These are phyloP conservation scores for Telmatochromis sp. DNA, from an alignment of 2,113 vertebrate genomes.

Conservation along the genomic window DNA sequence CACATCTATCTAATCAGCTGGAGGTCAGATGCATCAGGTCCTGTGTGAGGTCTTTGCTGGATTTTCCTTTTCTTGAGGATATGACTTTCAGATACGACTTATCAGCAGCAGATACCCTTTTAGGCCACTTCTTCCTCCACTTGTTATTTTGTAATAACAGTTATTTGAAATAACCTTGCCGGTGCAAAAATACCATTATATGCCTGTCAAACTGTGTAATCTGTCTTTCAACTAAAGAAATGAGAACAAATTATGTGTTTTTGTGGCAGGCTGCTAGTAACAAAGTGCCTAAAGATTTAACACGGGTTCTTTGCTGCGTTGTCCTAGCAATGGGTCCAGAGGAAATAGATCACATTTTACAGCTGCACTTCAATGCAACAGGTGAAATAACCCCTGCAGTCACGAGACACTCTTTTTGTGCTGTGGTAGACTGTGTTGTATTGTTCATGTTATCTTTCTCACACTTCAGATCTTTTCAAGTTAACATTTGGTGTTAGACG, in stretches of 20 bases:
- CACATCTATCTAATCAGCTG: not conserved
- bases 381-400: not conserved
- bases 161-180: not conserved
- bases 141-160: not conserved
- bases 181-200: not conserved
- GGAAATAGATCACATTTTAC: not conserved
- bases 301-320: not conserved
- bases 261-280: not conserved
- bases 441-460: not conserved
- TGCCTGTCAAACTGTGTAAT: not conserved
- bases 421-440: fast-evolving
- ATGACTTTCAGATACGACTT: not conserved
- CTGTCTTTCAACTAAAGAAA: not conserved
- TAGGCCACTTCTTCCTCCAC: not conserved
- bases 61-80: not conserved
- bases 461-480: not conserved
- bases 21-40: not conserved
- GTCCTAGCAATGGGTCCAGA: not conserved
- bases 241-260: not conserved
- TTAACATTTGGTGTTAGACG: not conserved
- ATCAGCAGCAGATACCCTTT: not conserved
- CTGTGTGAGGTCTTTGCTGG: not conserved
- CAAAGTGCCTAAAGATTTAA: not conserved
- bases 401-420: not conserved
- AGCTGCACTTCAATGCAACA: not conserved